Evolutionary conservation across 1,140 invertebrate species (phyloP).

Genomic region (Drosophila rufa): DNA sequence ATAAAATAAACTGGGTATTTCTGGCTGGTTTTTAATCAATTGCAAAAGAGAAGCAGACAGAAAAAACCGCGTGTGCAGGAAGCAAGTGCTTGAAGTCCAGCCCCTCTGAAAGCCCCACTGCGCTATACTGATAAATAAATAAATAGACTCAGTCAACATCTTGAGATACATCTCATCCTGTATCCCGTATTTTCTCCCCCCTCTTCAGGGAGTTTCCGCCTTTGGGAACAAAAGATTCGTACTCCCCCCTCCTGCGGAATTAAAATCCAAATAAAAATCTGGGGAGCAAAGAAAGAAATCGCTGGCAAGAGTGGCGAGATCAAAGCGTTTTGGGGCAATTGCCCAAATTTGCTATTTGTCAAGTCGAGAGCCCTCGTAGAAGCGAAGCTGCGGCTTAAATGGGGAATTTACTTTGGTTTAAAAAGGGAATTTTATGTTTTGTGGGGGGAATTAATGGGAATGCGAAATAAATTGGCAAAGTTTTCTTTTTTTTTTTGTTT

Average conservation of each 20-base stretch:
- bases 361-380: constrained; percentile 6
- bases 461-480: constrained; percentile 18
- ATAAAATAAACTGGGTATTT: not conserved
- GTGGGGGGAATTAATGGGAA: not conserved
- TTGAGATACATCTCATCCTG: constrained; percentile 6
- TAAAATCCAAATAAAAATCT: not conserved
- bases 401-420: constrained; percentile 17
- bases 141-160: constrained; percentile 53
- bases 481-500: not conserved
- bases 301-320: constrained; percentile 13
- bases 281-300: constrained; percentile 2
- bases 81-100: constrained; percentile 51
- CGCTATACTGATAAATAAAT: constrained; percentile 52
- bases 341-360: constrained; percentile 37
- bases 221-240: constrained; percentile 28
- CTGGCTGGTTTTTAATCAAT: constrained; percentile 65
- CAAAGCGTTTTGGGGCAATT: constrained; percentile 29
- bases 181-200: not conserved
- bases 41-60: constrained; percentile 26
- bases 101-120: not conserved
- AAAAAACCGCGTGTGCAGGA: constrained; percentile 48
- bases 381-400: constrained; percentile 19
- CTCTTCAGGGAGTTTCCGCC: constrained; percentile 9
- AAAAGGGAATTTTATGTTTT: not conserved
- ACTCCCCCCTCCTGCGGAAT: not conserved